A percentile compares a stretch with the other conserved stretches of the same genome.
phyloP scores from a whole-genome alignment of 1,140 invertebrate species.

The Macrobrachium rosenbergii region DNA sequence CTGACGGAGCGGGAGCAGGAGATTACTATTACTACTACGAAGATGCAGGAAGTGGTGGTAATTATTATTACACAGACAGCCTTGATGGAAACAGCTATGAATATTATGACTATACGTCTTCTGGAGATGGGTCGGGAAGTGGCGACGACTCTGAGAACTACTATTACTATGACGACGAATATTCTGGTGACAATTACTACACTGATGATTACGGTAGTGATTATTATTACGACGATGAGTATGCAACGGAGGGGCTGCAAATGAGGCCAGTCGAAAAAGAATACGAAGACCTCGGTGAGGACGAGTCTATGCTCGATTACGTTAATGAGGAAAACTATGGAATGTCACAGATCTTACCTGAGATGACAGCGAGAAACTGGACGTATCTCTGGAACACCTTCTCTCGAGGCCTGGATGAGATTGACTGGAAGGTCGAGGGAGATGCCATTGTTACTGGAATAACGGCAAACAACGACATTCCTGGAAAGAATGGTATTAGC shows the following conservation, averaged over 20 bases:
- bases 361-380: too few species aligned
- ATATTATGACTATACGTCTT: neutral
- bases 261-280: neutral
- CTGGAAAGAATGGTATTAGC: too few species aligned
- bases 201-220: neutral
- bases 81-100: neutral
- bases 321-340: too few species aligned
- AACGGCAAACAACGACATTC: too few species aligned
- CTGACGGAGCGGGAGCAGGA: neutral
- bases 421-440: too few species aligned
- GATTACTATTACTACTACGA: neutral
- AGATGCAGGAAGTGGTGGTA: neutral
- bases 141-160: neutral
- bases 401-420: too few species aligned
- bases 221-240: neutral
- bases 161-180: neutral
- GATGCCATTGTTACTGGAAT: too few species aligned
- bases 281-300: neutral
- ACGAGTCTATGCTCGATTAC: too few species aligned
- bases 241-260: neutral
- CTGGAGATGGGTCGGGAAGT: too few species aligned
- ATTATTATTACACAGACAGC: neutral
- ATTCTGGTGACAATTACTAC: neutral
- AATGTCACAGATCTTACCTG: too few species aligned
- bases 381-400: too few species aligned